Conservation (phyloP, 2,888 invertebrate species). For the Lasioglossum zephyrum region DNA sequence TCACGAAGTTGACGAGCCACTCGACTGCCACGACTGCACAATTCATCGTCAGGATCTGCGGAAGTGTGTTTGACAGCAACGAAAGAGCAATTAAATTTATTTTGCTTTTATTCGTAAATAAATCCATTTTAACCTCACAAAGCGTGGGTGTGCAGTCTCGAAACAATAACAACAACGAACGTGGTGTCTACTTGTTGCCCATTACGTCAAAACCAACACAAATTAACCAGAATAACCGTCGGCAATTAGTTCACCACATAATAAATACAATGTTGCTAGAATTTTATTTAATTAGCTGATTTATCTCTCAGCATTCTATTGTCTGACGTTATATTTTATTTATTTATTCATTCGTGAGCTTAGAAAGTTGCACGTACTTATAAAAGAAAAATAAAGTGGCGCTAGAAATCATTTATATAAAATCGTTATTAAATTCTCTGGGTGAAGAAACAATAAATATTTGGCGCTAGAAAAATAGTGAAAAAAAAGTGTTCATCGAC, state of each 20-base stretch:
- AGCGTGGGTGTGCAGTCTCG: background rate
- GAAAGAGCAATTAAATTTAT: constrained; percentile 40
- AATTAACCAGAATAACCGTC: background rate
- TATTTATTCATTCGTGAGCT: background rate
- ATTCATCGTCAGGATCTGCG: constrained; percentile 21
- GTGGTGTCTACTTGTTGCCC: background rate
- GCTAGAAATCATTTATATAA: background rate
- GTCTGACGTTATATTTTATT: background rate
- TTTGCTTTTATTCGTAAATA: constrained; percentile 23
- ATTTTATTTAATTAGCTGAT: background rate
- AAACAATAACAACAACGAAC: background rate
- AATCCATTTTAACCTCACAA: background rate
- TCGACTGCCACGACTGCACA: constrained; percentile 18
- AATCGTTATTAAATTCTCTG: background rate
- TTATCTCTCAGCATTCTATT: background rate
- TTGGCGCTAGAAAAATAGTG: constrained; percentile 1
- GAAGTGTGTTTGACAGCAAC: constrained; percentile 27
- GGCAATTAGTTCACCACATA: background rate
- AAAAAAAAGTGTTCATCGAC: constrained; percentile 3
- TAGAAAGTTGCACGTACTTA: background rate
- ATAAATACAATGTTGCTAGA: background rate
- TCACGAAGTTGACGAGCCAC: constrained; percentile 8
- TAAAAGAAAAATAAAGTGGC: background rate
- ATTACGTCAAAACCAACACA: background rate
- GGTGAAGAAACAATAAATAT: background rate